Base-by-base conservation (phyloP, 2,797 vertebrate genomes). In the Novumbra hubbsi region DNA sequence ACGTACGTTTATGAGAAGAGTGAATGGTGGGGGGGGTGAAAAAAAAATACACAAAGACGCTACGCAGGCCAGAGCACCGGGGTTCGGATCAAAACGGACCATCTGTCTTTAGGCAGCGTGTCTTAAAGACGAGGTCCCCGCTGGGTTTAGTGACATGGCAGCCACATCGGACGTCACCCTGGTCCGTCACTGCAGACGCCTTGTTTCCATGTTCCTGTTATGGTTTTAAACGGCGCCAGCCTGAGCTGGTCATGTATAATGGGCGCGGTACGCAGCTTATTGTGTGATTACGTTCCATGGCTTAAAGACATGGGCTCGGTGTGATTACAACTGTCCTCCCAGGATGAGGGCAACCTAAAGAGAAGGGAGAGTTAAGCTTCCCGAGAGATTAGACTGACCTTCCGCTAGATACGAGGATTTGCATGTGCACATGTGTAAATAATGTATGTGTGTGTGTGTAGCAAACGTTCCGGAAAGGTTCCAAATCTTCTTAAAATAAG, bases 311-410 rank as follows among this genome's bases (percentile, higher is more conserved):
- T 17, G n/a, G 4, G 72, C 34, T 16, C 15, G n/a, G 34, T 62
- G 32, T 32, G 27, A 52, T 70, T 55, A 70, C 24, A 70, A 32
- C n/a, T 49, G 68, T n/a, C 5, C 45, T 79, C 80, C 80, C 32
- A 16, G 78, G 73, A 86, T 79, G 78, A 83, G 73, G 73, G 65
- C 65, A 81, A 84, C 77, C 55, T 49, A 83, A 27, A 49, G 67
- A 49, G 41, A 50, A 45, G 24, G 24, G 77, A 77, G 69, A 74
- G 85, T 85, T 88, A 81, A 87, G 66, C 74, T 79, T 78, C 86
- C 60, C 79, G 81, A 76, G 63, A 83, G 81, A 88, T 87, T 86
- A 81, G 38, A 68, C 7, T 34, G 48, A 68, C 69, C 68, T n/a
- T 11, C 48, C 14, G 60, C 52, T 62, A 76, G 65, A 78, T 74